These are phyloP conservation scores for Drosophila meridionalis DNA, from an alignment of 2,888 invertebrate species.

Conservation along the genomic window DNA sequence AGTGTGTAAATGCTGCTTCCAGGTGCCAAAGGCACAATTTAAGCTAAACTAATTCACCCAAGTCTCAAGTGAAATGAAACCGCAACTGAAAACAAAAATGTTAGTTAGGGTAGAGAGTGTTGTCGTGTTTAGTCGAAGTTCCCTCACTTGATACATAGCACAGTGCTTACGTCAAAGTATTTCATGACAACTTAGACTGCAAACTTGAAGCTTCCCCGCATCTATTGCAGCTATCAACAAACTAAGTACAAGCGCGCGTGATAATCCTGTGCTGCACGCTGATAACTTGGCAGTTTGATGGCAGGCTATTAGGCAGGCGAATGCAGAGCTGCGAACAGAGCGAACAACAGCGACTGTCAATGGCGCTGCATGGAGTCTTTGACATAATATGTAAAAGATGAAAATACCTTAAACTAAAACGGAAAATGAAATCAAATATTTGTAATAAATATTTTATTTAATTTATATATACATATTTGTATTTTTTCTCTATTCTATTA, in stretches of 20 bases:
- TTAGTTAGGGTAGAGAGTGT: background rate
- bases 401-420: background rate
- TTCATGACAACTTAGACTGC: background rate
- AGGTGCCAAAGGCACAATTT: background rate
- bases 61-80: background rate
- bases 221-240: background rate
- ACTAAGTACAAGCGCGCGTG: background rate
- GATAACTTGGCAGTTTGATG: conserved; percentile 9
- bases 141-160: conserved; percentile 27
- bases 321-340: background rate
- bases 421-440: background rate
- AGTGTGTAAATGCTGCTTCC: background rate
- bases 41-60: background rate
- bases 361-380: background rate
- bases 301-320: background rate
- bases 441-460: background rate
- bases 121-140: background rate
- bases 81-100: background rate
- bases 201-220: background rate
- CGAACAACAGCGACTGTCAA: background rate
- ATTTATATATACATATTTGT: too few relatives aligned
- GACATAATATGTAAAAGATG: background rate
- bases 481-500: too few relatives aligned
- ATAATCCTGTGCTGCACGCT: conserved; percentile 10
- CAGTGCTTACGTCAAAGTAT: conserved; percentile 3